Percentiles rank a stretch among this genome's conserved stretches.
phyloP scores from a whole-genome alignment of 2,888 invertebrate species.

The Lutraria lutraria region DNA sequence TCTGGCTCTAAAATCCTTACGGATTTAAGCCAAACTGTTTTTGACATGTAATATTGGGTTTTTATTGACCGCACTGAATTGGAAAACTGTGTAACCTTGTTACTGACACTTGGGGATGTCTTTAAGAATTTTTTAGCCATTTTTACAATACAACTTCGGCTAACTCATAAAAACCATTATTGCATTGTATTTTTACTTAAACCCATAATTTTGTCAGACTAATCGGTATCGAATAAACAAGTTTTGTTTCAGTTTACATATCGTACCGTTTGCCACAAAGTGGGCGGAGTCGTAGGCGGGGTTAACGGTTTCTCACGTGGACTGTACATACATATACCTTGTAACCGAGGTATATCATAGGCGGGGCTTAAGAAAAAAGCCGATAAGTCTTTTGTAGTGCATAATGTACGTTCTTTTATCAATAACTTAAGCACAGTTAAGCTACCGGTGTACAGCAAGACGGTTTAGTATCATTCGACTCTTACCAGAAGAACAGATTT shows the following conservation, averaged over 20 bases:
- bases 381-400: constrained; percentile 45
- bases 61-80: neutral
- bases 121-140: neutral
- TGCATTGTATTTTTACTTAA: neutral
- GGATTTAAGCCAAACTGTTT: constrained; percentile 20
- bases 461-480: constrained; percentile 20
- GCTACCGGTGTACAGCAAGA: constrained; percentile 6
- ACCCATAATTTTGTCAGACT: neutral
- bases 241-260: constrained; percentile 6
- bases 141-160: neutral
- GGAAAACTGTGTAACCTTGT: neutral
- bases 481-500: constrained; percentile 32
- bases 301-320: constrained; percentile 39
- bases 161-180: neutral
- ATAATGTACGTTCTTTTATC: constrained; percentile 44
- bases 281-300: constrained; percentile 44
- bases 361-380: constrained; percentile 33
- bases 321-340: neutral
- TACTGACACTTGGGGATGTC: neutral
- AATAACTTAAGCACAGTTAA: constrained; percentile 38
- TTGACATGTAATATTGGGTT: constrained; percentile 16
- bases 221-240: constrained; percentile 11
- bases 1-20: neutral
- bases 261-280: neutral
- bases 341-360: constrained; percentile 29